A percentile compares a stretch with the other conserved stretches of the same genome.
Conservation (phyloP, 2,113 vertebrate species). For the Australoheros scitulus region DNA sequence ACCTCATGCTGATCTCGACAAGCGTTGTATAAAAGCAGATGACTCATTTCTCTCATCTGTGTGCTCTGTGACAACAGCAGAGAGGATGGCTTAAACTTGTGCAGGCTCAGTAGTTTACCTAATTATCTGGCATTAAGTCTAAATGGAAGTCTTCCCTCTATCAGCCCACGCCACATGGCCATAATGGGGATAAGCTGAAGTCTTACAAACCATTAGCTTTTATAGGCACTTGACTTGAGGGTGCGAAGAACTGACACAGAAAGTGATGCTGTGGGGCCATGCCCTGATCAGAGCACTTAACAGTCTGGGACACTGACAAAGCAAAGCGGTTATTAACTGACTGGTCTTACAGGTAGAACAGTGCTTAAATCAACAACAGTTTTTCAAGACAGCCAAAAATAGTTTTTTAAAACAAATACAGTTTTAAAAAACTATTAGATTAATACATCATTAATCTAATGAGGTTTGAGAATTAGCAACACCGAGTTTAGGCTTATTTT, state of each 20-base stretch:
- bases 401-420: too few species aligned
- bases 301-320: not conserved
- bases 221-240: constrained; percentile 51
- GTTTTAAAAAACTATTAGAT: too few species aligned
- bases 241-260: constrained; percentile 37
- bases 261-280: constrained; percentile 21
- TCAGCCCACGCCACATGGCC: constrained; percentile 60
- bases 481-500: too few species aligned
- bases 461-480: too few species aligned
- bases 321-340: not conserved
- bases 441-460: too few species aligned
- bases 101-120: constrained; percentile 70
- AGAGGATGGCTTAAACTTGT: constrained; percentile 49
- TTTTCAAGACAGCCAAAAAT: too few species aligned
- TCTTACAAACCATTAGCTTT: constrained; percentile 71
- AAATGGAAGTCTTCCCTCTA: constrained; percentile 68
- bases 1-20: constrained; percentile 26
- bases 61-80: constrained; percentile 41
- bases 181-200: constrained; percentile 61
- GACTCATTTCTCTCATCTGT: constrained; percentile 33
- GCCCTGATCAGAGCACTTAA: not conserved
- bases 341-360: not conserved
- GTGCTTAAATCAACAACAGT: not conserved
- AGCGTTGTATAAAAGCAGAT: not conserved
- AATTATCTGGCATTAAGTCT: constrained; percentile 74